Conservation (phyloP, 2,797 vertebrate genomes). For the Chiroxiphia lanceolata region DNA sequence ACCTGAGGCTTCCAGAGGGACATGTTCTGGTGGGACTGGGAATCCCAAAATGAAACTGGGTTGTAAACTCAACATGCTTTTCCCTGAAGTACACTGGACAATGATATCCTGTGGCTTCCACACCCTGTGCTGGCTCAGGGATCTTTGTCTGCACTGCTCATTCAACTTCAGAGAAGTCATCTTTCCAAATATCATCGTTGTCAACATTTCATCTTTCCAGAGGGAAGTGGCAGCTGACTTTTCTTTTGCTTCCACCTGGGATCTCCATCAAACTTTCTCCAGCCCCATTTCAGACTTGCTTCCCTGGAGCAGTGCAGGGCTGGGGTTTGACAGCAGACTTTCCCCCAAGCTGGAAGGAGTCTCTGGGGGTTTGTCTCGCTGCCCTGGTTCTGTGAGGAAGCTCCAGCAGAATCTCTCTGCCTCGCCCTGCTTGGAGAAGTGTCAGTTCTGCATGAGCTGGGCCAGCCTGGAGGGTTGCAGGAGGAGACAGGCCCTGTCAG, state of each 20-base stretch:
- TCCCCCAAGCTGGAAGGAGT: accelerated
- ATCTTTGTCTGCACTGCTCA: background rate
- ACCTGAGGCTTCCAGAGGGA: background rate
- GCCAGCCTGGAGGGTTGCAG: background rate
- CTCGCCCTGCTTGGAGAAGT: background rate
- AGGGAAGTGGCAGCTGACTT: background rate
- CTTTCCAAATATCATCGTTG: accelerated
- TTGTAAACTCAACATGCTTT: background rate
- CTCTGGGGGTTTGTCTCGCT: background rate
- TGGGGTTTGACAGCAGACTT: background rate
- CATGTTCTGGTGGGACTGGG: background rate
- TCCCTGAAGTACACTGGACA: background rate
- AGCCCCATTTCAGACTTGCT: background rate
- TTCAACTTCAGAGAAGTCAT: background rate
- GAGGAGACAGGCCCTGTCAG: background rate
- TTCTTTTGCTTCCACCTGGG: background rate
- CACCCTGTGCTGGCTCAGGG: accelerated
- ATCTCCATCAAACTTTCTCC: background rate
- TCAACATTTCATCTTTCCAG: background rate
- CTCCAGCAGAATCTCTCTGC: background rate
- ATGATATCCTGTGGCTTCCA: accelerated
- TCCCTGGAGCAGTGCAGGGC: background rate
- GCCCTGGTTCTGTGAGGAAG: constrained; percentile 4
- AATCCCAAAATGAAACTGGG: background rate
- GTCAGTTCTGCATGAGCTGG: constrained; percentile 41